Conservation (phyloP, 2,888 invertebrate genomes). For the Margaritifera margaritifera region DNA sequence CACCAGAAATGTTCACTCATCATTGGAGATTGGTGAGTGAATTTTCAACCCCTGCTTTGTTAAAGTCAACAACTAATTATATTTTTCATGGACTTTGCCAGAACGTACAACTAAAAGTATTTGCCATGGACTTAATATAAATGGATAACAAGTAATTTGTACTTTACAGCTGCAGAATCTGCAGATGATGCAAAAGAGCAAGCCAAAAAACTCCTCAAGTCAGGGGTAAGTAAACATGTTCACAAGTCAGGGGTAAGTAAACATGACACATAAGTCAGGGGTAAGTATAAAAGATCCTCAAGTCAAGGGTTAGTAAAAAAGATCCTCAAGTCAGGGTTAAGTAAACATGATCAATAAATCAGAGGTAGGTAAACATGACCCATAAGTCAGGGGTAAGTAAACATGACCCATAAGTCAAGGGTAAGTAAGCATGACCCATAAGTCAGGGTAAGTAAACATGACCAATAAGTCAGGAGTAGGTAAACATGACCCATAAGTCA, state of each 20-base stretch:
- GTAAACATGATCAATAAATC: slow-evolving; percentile 95
- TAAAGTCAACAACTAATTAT: no score
- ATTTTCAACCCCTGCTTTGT: no score
- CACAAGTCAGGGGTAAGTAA: slow-evolving; percentile 84
- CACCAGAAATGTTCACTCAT: no score
- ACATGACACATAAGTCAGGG: slow-evolving; percentile 92
- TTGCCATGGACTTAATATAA: no score
- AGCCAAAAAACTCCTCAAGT: slow-evolving; percentile 93
- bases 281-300: slow-evolving; percentile 75
- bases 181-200: slow-evolving; percentile 91
- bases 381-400: slow-evolving; percentile 84
- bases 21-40: no score
- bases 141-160: slow-evolving; percentile 4
- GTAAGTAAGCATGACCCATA: slow-evolving; percentile 72
- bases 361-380: slow-evolving; percentile 79
- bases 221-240: slow-evolving; percentile 80
- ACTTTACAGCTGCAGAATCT: slow-evolving; percentile 54
- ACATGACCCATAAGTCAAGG: slow-evolving; percentile 92
- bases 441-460: slow-evolving; percentile 90
- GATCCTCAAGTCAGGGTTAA: slow-evolving; percentile 92
- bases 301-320: slow-evolving; percentile 90
- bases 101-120: no score
- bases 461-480: slow-evolving; percentile 94
- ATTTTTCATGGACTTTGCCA: no score
- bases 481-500: slow-evolving; percentile 93